Conservation (phyloP, 2,888 invertebrate species). For the Noctuana brunneofusca region DNA sequence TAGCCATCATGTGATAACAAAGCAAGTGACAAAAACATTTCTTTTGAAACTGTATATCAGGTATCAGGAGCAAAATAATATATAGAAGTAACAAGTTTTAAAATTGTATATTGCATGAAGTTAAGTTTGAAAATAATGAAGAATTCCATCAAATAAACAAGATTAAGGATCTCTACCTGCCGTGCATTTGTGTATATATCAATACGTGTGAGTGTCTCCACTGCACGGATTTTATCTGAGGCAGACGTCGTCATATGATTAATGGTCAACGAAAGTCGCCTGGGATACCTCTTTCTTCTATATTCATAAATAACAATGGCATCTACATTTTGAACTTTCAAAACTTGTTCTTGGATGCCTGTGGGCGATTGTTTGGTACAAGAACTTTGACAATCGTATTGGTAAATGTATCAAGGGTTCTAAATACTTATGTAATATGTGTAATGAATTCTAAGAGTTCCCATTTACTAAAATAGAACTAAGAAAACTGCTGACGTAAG, state of each 20-base stretch:
- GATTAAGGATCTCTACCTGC: slow-evolving; percentile 47
- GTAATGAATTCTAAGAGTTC: not conserved
- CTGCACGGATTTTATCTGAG: slow-evolving; percentile 66
- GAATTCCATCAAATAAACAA: slow-evolving; percentile 46
- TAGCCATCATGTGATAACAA: not conserved
- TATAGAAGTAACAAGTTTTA: too few species aligned
- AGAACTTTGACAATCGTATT: slow-evolving; percentile 31
- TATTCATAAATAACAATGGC: slow-evolving; percentile 66
- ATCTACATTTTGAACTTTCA: slow-evolving; percentile 55
- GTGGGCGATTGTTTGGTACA: slow-evolving; percentile 36
- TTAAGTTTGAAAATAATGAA: not conserved
- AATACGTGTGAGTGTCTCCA: slow-evolving; percentile 45
- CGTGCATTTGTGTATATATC: slow-evolving; percentile 46
- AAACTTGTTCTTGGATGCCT: slow-evolving; percentile 48
- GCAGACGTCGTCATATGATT: slow-evolving; percentile 66
- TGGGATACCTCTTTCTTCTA: slow-evolving; percentile 64
- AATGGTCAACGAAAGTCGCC: slow-evolving; percentile 67
- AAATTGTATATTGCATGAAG: not conserved
- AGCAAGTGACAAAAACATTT: too few species aligned
- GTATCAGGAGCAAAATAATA: too few species aligned
- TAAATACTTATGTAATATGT: not conserved
- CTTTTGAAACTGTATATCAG: not conserved
- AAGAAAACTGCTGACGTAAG: not conserved
- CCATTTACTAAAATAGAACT: not conserved
- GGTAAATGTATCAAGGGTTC: not conserved